A percentile compares a stretch with the other conserved stretches of the same genome.
Conservation (phyloP, 2,113 vertebrate species). For the Thalassarche chlororhynchos region DNA sequence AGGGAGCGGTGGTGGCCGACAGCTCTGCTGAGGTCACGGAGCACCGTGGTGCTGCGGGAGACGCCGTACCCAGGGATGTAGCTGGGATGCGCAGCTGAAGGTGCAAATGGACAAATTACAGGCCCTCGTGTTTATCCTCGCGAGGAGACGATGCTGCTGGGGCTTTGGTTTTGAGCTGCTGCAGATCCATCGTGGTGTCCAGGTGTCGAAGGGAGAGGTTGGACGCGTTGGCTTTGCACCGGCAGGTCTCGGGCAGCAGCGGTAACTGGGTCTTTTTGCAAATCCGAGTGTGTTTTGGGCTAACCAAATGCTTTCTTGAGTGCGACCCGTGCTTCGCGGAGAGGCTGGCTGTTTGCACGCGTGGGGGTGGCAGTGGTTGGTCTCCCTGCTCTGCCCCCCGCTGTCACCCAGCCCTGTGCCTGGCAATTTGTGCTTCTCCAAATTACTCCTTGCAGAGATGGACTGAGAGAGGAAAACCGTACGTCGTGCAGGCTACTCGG, state of each 20-base stretch:
- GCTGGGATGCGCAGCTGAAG: accelerated
- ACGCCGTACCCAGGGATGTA: accelerated
- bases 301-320: not conserved
- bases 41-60: not conserved
- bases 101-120: not conserved
- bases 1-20: not conserved
- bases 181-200: accelerated
- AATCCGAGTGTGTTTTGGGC: not conserved
- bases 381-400: not conserved
- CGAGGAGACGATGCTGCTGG: not conserved
- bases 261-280: not conserved
- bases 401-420: not conserved
- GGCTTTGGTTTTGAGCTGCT: accelerated
- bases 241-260: accelerated
- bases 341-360: accelerated
- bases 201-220: accelerated
- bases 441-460: no score
- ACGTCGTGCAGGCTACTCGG: accelerated
- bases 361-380: not conserved
- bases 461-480: accelerated
- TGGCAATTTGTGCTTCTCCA: not conserved
- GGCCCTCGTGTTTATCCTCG: not conserved
- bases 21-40: not conserved
- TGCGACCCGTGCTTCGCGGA: accelerated
- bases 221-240: not conserved